phyloP scores from a whole-genome alignment of 2,888 invertebrate species.

The Apodemia zela region DNA sequence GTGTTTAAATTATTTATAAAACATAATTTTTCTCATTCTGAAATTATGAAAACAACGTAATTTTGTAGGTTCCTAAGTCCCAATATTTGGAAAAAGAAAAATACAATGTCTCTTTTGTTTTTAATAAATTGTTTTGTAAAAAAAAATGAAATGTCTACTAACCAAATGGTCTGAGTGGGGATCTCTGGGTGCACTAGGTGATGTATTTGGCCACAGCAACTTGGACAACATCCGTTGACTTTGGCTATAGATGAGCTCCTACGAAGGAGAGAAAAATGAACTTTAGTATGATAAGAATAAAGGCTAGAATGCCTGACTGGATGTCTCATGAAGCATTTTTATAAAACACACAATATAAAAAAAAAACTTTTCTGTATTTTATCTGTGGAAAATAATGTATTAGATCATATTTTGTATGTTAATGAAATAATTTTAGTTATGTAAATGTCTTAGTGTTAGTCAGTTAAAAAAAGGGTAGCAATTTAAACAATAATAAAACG shows the following conservation, averaged over 20 bases:
- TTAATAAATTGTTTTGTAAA: constrained; percentile 12
- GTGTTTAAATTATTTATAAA: no score
- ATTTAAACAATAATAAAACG: constrained; percentile 22
- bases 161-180: constrained; percentile 80
- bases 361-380: neutral
- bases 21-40: no score
- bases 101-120: neutral
- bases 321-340: constrained; percentile 17
- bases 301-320: constrained; percentile 53
- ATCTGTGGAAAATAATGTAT: neutral
- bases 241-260: constrained; percentile 81
- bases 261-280: constrained; percentile 75
- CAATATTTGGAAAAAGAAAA: neutral
- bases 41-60: no score
- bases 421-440: constrained; percentile 9
- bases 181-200: constrained; percentile 76
- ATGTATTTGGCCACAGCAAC: constrained; percentile 79
- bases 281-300: constrained; percentile 68
- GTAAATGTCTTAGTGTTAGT: constrained; percentile 16
- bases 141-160: constrained; percentile 73
- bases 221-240: constrained; percentile 80
- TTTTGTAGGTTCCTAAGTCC: no score
- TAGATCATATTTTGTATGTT: no score
- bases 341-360: neutral
- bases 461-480: constrained; percentile 12